Conservation (phyloP, 2,113 vertebrate genomes). For the Aleadryas rufinucha region DNA sequence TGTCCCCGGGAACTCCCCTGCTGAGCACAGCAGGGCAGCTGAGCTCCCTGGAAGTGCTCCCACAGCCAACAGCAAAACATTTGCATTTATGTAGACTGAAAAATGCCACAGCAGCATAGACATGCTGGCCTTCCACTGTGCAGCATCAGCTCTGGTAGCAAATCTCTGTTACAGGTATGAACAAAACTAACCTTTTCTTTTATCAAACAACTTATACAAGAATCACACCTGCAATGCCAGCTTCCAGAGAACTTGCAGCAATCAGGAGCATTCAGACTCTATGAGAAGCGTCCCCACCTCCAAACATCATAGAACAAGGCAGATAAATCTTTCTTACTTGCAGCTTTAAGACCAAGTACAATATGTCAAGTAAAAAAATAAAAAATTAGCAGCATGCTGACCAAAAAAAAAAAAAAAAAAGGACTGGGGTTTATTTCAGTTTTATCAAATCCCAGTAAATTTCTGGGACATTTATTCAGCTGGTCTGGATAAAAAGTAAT, state of each 20-base stretch:
- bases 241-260: neutral
- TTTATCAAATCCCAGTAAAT: conserved; percentile 33
- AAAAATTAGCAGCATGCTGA: neutral
- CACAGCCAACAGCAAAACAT: neutral
- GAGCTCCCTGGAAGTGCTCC: rapidly evolving
- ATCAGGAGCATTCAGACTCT: neutral
- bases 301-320: neutral
- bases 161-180: neutral
- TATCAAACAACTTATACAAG: neutral
- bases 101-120: neutral
- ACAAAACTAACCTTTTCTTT: neutral
- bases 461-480: conserved; percentile 60
- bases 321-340: neutral
- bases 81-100: neutral
- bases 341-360: neutral
- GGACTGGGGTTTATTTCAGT: neutral
- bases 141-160: neutral
- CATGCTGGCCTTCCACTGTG: neutral
- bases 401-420: neutral
- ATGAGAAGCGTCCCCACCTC: neutral
- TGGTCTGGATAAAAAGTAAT: conserved; percentile 40
- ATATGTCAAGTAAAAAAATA: neutral
- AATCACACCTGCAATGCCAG: rapidly evolving
- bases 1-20: neutral
- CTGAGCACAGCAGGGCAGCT: neutral